Evolutionary conservation across 2,113 vertebrate species (phyloP), one percentile per base, ranked within the genome.

Genomic region (Amphiprion percula): DNA sequence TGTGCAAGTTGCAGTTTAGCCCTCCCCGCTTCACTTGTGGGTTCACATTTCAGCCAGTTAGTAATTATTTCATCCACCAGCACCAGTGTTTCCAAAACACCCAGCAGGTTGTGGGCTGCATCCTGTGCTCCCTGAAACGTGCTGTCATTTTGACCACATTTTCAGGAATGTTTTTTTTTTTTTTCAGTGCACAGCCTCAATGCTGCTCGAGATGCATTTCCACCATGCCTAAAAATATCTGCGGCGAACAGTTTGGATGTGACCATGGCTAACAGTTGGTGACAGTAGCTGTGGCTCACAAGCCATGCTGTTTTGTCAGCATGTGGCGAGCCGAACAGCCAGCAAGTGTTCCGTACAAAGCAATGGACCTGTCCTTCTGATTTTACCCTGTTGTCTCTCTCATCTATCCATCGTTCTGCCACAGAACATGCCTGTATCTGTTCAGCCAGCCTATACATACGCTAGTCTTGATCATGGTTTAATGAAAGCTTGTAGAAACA

Each of bases 211-310:
- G 76, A 79, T 75, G 80, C 74, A 79, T 87, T 87, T 86, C 26
- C 65, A 72, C 50, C 52, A 77, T 30, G 41, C 79, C 82, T 88
- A 87, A 86, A 90, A 86, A 88, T 89, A 92, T 80, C 75, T 67
- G 33, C 47, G 68, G 79, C 21, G 0, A 87, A 79, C 83, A 68
- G 53, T 89, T 86, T 90, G 87, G 84, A 88, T 59, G 26, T 78
- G 68, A 71, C 83, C 79, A 61, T 76, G 67, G 79, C 84, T 82
- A 89, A 90, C 90, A 90, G 88, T 87, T 90, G 92, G 89, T 86
- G 88, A 90, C 85, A 86, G 89, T 74, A 71, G 87, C 86, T 72
- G 72, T 82, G 84, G 82, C 82, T 85, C 80, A 82, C 65, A 47
- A 85, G 77, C 87, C 87, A 80, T 89, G 88, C 87, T 89, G 85